Evolutionary conservation across 1,140 invertebrate genomes (phyloP).

Genomic region (Tribolium castaneum): DNA sequence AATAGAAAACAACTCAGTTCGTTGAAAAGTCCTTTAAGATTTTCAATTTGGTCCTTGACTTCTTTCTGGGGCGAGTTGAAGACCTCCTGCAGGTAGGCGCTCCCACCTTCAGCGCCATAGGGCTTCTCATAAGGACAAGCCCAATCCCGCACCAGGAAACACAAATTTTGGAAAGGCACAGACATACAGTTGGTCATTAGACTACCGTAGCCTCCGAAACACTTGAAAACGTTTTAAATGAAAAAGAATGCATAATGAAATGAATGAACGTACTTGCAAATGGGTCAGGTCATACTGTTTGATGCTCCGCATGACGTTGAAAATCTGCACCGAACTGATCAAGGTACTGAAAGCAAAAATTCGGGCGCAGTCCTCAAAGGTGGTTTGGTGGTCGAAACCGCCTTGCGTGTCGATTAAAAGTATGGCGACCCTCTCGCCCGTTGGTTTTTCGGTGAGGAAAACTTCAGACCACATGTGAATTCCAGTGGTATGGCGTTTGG

Average conservation of each 20-base stretch:
- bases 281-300: slow-evolving; percentile 96
- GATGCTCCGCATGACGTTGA: slow-evolving; percentile 93
- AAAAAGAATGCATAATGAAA: too few species aligned
- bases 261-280: too few species aligned
- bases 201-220: not conserved
- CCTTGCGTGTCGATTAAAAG: slow-evolving; percentile 96
- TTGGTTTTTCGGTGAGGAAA: not conserved
- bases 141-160: slow-evolving; percentile 4
- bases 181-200: not conserved
- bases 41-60: not conserved
- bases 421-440: slow-evolving; percentile 69
- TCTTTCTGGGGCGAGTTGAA: not conserved
- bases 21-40: not conserved
- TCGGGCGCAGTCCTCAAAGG: slow-evolving; percentile 93
- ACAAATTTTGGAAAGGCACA: not conserved
- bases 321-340: slow-evolving; percentile 93
- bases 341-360: slow-evolving; percentile 95
- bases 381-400: slow-evolving; percentile 95
- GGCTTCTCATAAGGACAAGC: slow-evolving; percentile 5
- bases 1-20: not conserved
- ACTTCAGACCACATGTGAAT: slow-evolving; percentile 3
- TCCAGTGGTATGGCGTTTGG: not conserved
- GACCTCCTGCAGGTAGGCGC: not conserved
- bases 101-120: not conserved
- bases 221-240: too few species aligned